A percentile compares a stretch with the other conserved stretches of the same genome.
phyloP scores from a whole-genome alignment of 2,113 vertebrate species.

The Thryonomys swinderianus region DNA sequence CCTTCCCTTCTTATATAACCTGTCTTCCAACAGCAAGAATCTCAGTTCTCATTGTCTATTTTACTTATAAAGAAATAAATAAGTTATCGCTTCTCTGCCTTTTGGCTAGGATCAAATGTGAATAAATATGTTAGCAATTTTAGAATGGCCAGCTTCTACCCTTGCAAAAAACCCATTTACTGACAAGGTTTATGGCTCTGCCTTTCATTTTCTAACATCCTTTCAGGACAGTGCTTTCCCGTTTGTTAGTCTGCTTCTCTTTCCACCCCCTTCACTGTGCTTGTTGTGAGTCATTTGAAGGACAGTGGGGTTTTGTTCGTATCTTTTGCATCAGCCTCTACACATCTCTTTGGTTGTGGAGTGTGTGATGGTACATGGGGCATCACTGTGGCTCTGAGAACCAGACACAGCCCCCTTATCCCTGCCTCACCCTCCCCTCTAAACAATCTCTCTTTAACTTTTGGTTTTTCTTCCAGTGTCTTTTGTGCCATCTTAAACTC shows the following conservation, averaged over 20 bases:
- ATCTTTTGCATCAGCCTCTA: neutral
- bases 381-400: neutral
- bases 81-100: too few relatives aligned
- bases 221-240: neutral
- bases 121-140: neutral
- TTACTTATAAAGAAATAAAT: neutral
- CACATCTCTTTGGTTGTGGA: neutral
- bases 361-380: neutral
- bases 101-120: too few relatives aligned
- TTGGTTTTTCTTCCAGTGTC: neutral
- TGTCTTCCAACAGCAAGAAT: neutral
- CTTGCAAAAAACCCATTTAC: neutral
- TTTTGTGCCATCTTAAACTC: constrained; percentile 12
- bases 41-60: neutral
- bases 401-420: neutral
- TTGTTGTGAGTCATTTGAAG: neutral
- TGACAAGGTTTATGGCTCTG: neutral
- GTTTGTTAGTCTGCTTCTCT: neutral
- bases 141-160: neutral
- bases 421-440: neutral
- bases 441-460: neutral
- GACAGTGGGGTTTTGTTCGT: neutral
- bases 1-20: neutral
- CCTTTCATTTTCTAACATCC: neutral
- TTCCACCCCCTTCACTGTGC: neutral